Percentiles rank a stretch among this genome's conserved stretches.
Conservation (phyloP, 2,113 vertebrate species). For the Crotalus viridis region DNA sequence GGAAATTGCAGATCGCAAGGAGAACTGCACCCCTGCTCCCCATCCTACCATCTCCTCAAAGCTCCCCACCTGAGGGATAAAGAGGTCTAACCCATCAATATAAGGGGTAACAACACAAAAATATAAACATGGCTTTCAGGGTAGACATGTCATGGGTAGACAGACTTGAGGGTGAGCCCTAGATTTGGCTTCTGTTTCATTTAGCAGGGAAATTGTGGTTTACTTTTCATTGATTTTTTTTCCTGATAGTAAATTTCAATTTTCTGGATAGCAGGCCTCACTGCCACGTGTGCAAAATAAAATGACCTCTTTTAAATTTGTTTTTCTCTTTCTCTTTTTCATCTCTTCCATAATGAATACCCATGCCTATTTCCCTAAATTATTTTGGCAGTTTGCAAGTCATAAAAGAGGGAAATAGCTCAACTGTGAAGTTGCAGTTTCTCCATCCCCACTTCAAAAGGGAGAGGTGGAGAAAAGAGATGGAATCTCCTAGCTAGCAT, state of each 20-base stretch:
- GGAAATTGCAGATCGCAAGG: background rate
- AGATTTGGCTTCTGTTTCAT: background rate
- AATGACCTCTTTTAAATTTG: background rate
- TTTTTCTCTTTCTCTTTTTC: background rate
- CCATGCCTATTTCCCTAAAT: background rate
- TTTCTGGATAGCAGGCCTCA: background rate
- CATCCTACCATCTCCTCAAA: background rate
- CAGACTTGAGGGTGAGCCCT: background rate
- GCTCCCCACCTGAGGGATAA: background rate
- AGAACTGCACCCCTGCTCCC: background rate
- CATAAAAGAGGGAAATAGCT: slow-evolving; percentile 10
- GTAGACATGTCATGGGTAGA: background rate
- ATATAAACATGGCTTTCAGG: background rate
- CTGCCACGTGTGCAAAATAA: background rate
- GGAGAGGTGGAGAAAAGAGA: background rate
- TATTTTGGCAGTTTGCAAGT: slow-evolving; percentile 22
- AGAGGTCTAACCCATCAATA: background rate
- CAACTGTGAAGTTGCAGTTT: slow-evolving; percentile 6
- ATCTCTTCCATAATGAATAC: background rate
- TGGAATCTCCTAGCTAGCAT: background rate
- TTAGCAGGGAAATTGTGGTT: background rate
- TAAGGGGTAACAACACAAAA: background rate
- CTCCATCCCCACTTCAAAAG: background rate
- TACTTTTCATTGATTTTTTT: background rate
- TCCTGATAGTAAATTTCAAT: slow-evolving; percentile 7